phyloP scores from a whole-genome alignment of 1,140 invertebrate genomes.

The Pectinophora gossypiella region DNA sequence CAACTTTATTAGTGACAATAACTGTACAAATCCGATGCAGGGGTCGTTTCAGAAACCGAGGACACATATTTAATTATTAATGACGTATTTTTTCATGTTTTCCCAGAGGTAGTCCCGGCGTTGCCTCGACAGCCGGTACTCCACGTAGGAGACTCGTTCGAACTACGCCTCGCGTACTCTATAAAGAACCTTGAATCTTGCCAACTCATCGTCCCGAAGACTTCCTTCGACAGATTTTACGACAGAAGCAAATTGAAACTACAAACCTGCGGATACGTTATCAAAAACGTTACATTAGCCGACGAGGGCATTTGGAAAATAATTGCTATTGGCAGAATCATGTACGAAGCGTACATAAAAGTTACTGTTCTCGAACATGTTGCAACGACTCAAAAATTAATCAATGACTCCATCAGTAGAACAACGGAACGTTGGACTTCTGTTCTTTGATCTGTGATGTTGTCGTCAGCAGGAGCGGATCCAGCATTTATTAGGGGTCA shows the following conservation, averaged over 20 bases:
- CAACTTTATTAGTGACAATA: no score
- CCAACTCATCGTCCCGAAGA: constrained; percentile 33
- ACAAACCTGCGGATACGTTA: constrained; percentile 35
- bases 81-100: no score
- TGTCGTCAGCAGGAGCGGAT: no score
- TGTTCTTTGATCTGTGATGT: no score
- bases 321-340: constrained; percentile 42
- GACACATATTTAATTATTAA: no score
- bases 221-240: constrained; percentile 41
- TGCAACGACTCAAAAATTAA: no score
- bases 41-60: no score
- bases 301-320: constrained; percentile 49
- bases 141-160: constrained; percentile 27
- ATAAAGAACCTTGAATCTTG: constrained; percentile 37
- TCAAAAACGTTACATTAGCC: constrained; percentile 36
- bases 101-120: constrained; percentile 35
- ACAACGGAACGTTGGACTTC: no score
- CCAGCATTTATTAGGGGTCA: no score
- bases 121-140: constrained; percentile 13
- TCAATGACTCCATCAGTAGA: no score
- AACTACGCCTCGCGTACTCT: constrained; percentile 35
- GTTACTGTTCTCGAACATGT: no score
- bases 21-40: no score
- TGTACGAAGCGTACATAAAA: constrained; percentile 41
- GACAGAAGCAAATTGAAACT: constrained; percentile 21